These are phyloP conservation scores for Cantharis rufa DNA, from an alignment of 2,888 invertebrate genomes.

Conservation along the genomic window DNA sequence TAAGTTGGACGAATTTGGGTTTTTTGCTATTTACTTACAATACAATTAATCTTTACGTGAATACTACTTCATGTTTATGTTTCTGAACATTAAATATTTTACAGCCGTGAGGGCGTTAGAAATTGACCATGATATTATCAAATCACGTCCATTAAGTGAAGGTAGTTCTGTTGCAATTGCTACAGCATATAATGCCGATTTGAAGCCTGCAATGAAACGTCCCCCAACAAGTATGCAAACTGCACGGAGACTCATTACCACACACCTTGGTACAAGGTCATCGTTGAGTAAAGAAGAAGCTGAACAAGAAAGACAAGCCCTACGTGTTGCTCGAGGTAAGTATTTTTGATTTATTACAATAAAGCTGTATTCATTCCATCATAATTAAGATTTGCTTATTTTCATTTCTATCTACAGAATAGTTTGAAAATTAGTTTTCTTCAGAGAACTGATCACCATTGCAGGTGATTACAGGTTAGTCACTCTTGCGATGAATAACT, in stretches of 20 bases:
- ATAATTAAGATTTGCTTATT: not conserved
- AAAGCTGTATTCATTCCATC: not conserved
- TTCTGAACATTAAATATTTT: slow-evolving; percentile 21
- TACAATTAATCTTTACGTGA: too few relatives aligned
- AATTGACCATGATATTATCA: slow-evolving; percentile 48
- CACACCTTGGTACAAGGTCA: slow-evolving; percentile 50
- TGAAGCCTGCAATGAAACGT: slow-evolving; percentile 54
- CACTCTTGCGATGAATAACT: not conserved
- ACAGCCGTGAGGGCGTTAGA: slow-evolving; percentile 50
- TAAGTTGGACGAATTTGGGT: slow-evolving; percentile 25
- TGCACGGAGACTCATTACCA: slow-evolving; percentile 51
- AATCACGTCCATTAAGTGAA: slow-evolving; percentile 51
- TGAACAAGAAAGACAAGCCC: slow-evolving; percentile 49
- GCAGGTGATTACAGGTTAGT: not conserved
- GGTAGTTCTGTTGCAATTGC: slow-evolving; percentile 46
- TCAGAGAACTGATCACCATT: not conserved
- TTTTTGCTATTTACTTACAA: not conserved
- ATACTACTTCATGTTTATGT: too few relatives aligned
- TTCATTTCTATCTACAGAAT: slow-evolving; percentile 7
- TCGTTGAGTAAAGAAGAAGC: slow-evolving; percentile 48
- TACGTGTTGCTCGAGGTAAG: slow-evolving; percentile 51
- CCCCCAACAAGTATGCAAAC: slow-evolving; percentile 53
- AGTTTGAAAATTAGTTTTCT: not conserved
- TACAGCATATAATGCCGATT: slow-evolving; percentile 46
- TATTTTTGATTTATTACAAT: not conserved